Evolutionary conservation across 2,888 invertebrate species (phyloP).

Genomic region (Dynastes hyllus): DNA sequence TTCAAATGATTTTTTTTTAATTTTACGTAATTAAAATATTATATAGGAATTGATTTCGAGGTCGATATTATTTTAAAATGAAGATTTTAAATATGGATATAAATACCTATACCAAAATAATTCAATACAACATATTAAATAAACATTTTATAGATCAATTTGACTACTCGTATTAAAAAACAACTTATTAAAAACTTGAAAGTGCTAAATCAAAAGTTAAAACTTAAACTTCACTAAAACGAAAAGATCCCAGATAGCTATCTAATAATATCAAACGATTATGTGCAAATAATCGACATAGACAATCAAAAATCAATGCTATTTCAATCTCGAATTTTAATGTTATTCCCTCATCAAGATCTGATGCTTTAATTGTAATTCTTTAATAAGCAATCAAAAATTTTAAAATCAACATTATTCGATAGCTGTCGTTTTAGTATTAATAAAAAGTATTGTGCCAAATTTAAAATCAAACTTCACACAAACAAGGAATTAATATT

Average conservation of each 20-base stretch:
- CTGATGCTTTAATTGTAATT: slow-evolving; percentile 11
- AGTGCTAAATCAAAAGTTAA: slow-evolving; percentile 29
- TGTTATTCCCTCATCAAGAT: slow-evolving; percentile 18
- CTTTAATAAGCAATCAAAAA: slow-evolving; percentile 21
- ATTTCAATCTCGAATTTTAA: slow-evolving; percentile 22
- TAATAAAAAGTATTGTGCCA: slow-evolving; percentile 53
- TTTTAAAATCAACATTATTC: slow-evolving; percentile 50
- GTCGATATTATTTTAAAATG: slow-evolving; percentile 1
- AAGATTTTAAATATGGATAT: slow-evolving; percentile 5
- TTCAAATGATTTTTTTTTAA: neutral
- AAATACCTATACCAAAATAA: slow-evolving; percentile 6
- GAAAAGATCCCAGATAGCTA: slow-evolving; percentile 30
- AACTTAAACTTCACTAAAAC: slow-evolving; percentile 17
- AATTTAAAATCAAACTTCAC: slow-evolving; percentile 53
- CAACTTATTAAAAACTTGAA: slow-evolving; percentile 5
- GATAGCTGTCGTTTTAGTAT: slow-evolving; percentile 48
- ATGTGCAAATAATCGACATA: slow-evolving; percentile 37
- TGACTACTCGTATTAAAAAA: neutral
- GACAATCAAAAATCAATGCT: slow-evolving; percentile 40
- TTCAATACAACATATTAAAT: neutral
- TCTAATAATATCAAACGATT: slow-evolving; percentile 40
- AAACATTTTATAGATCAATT: slow-evolving; percentile 1
- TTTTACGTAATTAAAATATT: slow-evolving; percentile 15
- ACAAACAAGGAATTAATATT: slow-evolving; percentile 49
- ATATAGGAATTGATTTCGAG: slow-evolving; percentile 23